A percentile compares a stretch with the other conserved stretches of the same genome.
These are phyloP conservation scores for Aurelia aurita complex sp. Pacific DNA, from an alignment of 30 jellyfish, hydroid and myxozoan genomes.

Conservation along the genomic window DNA sequence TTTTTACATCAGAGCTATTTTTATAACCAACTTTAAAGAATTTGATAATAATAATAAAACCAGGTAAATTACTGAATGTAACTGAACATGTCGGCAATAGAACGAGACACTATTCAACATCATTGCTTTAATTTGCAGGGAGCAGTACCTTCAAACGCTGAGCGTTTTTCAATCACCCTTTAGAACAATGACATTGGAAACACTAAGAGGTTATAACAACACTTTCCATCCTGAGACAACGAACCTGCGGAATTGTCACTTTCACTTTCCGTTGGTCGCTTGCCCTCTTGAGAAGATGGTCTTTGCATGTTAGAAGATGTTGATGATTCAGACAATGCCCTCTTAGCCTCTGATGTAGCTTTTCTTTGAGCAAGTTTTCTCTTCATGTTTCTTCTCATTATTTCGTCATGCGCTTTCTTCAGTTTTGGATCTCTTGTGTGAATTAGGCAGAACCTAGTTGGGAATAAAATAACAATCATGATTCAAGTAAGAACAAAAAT, in stretches of 20 bases:
- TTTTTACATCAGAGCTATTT: no score
- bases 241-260: slow-evolving; percentile 24
- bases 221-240: neutral
- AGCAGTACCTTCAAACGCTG: no score
- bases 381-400: slow-evolving; percentile 63
- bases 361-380: slow-evolving; percentile 55
- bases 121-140: no score
- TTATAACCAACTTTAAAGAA: no score
- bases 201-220: no score
- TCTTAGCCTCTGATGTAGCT: slow-evolving; percentile 48
- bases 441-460: slow-evolving; percentile 65
- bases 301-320: slow-evolving; percentile 21
- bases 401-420: slow-evolving; percentile 80
- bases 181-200: no score
- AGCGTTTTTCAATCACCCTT: no score
- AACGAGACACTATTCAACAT: no score
- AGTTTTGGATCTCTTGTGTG: slow-evolving; percentile 85
- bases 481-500: neutral
- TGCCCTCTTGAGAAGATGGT: slow-evolving; percentile 11
- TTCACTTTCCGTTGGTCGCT: slow-evolving; percentile 18
- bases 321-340: slow-evolving; percentile 19
- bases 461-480: no score
- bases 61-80: no score
- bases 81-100: no score
- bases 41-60: no score